Base-by-base conservation (phyloP, 2,797 vertebrate species). In the Malurus splendens region DNA sequence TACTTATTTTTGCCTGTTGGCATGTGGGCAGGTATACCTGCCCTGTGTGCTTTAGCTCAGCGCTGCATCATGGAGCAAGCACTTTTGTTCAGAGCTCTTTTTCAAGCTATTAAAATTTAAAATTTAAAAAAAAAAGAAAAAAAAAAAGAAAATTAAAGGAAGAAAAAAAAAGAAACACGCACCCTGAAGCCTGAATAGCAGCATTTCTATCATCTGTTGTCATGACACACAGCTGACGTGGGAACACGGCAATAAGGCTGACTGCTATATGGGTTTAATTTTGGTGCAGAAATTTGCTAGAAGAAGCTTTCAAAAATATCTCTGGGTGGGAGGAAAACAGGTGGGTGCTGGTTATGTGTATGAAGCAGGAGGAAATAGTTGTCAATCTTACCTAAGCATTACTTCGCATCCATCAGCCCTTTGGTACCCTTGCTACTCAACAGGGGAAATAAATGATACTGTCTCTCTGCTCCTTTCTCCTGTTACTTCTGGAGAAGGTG, bases 181-280 rank as follows among this genome's bases (percentile, higher is more conserved):
- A 92, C 84, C 75, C 61, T 94, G 95, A 96, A 96, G 95, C 93
- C 96, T 95, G 96, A 96, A 97, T 96, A 97, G 94, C 94, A 93
- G 94, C 94, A 77, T 95, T 97, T 97, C 96, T 96, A 92, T 98
- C 96, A 96, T 97, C 91, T 93, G 97, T 97, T 97, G 96, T 97
- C 97, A 98, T 97, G 97, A 97, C 96, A 96, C 91, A 95, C 95
- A 96, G 96, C 94, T 98, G 97, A 97, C 96, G 97, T 94, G 94
- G 95, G 96, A 97, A 95, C 96, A 97, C 93, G 39, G 94, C 96
- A 97, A 94, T 61, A 87, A 96, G 95, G 95, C 96, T 97, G 97
- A 97, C 97, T 97, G 94, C 94, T 96, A 97, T 96, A 97, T 96
- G 92, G 91, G 95, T 97, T 97, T 97, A 97, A 97, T 97, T 97